Evolutionary conservation across 2,888 invertebrate species (phyloP).

Genomic region (Drosophila macrospina): DNA sequence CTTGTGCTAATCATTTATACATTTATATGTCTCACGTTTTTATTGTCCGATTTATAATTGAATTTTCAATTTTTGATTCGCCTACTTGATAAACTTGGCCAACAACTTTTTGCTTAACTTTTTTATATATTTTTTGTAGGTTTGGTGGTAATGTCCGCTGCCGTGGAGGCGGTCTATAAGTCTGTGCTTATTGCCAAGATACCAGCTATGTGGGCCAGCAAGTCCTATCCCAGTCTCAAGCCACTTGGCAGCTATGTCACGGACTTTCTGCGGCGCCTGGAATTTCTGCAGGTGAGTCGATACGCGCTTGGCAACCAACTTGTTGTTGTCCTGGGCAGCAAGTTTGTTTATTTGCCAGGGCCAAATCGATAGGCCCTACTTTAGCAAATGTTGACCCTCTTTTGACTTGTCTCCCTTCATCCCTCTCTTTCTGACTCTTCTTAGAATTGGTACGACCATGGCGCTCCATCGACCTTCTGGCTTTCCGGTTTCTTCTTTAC

Average conservation of each 20-base stretch:
- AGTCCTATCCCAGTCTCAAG: constrained; percentile 96
- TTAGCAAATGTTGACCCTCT: constrained; percentile 30
- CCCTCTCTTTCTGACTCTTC: not conserved
- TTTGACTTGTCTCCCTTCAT: not conserved
- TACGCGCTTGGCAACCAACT: constrained; percentile 31
- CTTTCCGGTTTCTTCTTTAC: constrained; percentile 97
- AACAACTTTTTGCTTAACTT: not conserved
- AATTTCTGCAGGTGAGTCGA: constrained; percentile 91
- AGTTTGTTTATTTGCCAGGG: constrained; percentile 30
- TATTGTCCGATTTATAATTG: constrained; percentile 30
- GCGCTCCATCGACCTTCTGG: constrained; percentile 95
- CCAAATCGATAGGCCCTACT: constrained; percentile 15
- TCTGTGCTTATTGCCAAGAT: constrained; percentile 94
- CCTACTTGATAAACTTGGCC: constrained; percentile 29
- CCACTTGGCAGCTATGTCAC: constrained; percentile 94
- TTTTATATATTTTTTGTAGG: constrained; percentile 86
- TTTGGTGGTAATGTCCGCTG: constrained; percentile 93
- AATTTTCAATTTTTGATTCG: constrained; percentile 25
- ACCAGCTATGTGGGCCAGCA: constrained; percentile 93
- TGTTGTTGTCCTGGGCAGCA: constrained; percentile 39
- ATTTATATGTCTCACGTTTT: constrained; percentile 33
- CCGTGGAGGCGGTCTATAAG: constrained; percentile 93
- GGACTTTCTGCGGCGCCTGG: constrained; percentile 93
- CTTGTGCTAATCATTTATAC: constrained; percentile 20
- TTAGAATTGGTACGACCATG: constrained; percentile 90